phyloP scores from a whole-genome alignment of 2,797 vertebrate species.

The Erithacus rubecula region DNA sequence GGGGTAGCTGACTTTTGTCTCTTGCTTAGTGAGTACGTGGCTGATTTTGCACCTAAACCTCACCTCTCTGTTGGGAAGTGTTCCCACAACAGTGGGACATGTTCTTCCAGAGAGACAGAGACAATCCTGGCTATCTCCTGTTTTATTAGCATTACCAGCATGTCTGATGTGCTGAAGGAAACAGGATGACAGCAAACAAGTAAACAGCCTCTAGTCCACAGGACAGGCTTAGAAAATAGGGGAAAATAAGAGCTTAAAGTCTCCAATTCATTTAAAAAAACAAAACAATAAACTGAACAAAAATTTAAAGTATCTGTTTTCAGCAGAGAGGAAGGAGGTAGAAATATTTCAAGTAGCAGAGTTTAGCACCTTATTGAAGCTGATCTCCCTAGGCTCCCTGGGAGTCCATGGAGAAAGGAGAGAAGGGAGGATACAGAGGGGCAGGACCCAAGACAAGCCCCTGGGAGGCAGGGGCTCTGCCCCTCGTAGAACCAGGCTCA shows the following conservation, averaged over 20 bases:
- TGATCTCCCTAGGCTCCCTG: background rate
- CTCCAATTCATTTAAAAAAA: background rate
- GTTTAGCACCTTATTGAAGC: background rate
- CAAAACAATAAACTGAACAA: background rate
- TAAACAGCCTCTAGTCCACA: background rate
- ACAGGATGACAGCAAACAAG: background rate
- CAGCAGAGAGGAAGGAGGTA: background rate
- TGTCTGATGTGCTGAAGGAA: background rate
- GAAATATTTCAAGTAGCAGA: background rate
- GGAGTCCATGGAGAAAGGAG: background rate
- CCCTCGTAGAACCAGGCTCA: background rate
- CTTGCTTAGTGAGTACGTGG: background rate
- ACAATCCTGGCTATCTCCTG: background rate
- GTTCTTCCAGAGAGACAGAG: background rate
- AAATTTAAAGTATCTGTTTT: background rate
- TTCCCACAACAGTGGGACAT: background rate
- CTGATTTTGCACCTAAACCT: background rate
- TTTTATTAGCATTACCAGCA: background rate
- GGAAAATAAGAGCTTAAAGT: background rate
- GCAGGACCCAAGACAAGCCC: background rate
- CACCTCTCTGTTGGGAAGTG: background rate
- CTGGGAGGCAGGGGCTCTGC: background rate
- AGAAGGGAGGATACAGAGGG: accelerated
- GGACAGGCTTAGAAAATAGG: background rate
- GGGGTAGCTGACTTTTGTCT: slow-evolving; percentile 33